Percentiles rank a stretch among this genome's conserved stretches.
Evolutionary conservation across 2,797 vertebrate genomes (phyloP).

Genomic region (Rhinatrema bivittatum): DNA sequence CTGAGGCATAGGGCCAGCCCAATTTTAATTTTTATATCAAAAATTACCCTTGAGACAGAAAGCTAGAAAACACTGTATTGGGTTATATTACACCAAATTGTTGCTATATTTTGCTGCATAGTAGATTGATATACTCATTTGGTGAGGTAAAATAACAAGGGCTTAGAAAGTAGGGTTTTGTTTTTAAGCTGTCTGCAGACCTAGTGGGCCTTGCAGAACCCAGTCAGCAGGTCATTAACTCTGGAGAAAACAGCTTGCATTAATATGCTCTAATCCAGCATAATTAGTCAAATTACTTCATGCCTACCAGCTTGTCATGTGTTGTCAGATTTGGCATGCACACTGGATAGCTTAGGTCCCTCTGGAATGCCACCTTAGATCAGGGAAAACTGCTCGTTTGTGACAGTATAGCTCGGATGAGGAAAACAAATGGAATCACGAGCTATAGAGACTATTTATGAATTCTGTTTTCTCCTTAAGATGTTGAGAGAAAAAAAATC

Average conservation of each 20-base stretch:
- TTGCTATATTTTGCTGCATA: slow-evolving; percentile 67
- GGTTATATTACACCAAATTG: slow-evolving; percentile 59
- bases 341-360: slow-evolving; percentile 71
- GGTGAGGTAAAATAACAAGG: slow-evolving; percentile 72
- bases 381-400: slow-evolving; percentile 52
- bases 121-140: slow-evolving; percentile 74
- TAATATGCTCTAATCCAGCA: slow-evolving; percentile 98
- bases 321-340: slow-evolving; percentile 89
- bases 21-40: slow-evolving; percentile 66
- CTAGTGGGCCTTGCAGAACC: slow-evolving; percentile 63
- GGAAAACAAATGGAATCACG: slow-evolving; percentile 31
- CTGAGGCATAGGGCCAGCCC: too few species aligned
- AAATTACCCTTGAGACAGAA: slow-evolving; percentile 66
- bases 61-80: slow-evolving; percentile 50
- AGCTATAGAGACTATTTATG: slow-evolving; percentile 6
- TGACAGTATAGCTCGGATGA: slow-evolving; percentile 40
- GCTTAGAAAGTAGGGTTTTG: slow-evolving; percentile 71
- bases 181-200: slow-evolving; percentile 65
- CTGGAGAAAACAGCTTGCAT: slow-evolving; percentile 97
- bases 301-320: slow-evolving; percentile 86
- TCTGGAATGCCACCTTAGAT: slow-evolving; percentile 69
- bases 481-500: slow-evolving; percentile 38
- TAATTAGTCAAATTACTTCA: slow-evolving; percentile 98
- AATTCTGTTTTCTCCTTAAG: slow-evolving; percentile 2
- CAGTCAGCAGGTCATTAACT: slow-evolving; percentile 88